Evolutionary conservation across 2,888 invertebrate species (phyloP), one percentile per base, ranked within the genome.

Genomic region (Chaetogeoica ovagalla): DNA sequence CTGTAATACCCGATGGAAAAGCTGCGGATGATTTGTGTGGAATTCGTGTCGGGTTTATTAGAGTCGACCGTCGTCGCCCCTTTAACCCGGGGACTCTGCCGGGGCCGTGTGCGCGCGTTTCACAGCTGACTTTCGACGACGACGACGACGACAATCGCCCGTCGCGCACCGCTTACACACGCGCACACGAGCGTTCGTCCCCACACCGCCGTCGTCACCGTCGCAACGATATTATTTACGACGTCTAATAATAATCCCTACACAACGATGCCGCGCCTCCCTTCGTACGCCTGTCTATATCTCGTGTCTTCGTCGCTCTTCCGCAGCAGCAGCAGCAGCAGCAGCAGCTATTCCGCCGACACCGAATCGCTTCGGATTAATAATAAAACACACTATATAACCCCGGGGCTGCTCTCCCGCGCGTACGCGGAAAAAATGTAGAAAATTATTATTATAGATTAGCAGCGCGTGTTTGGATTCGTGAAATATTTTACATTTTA

Each of bases 21-120:
- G 77, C 77, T 79, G 77, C 15, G 81, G 82, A 81, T 82, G 82
- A 82, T 82, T 82, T 82, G 82, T 82, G 82, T 82, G 82, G 82
- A 81, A 82, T 82, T 82, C 81, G 82, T 82, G 82, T 82, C 82
- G 81, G 73, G 81, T 81, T 82, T 82, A 82, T 82, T 82, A 82
- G 82, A 82, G 81, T 82, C 82, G 57, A 13, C 68, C 69, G 62
- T 62, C 77, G n/a, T n/a, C n/a, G n/a, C n/a, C 70, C 70, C 57
- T 74, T 65, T 62, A 48, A 52, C 70, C 68, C 70, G 15, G 37
- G 30, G 30, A n/a, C n/a, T n/a, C n/a, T n/a, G n/a, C n/a, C 66
- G 21, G 66, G 23, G 30, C 30, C 30, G 39, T 39, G 39, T 79
- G 79, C 65, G 71, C 79, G n/a, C n/a, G n/a, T n/a, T n/a, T n/a